phyloP scores from a whole-genome alignment of 1,140 invertebrate genomes.

The Heterodera schachtii region DNA sequence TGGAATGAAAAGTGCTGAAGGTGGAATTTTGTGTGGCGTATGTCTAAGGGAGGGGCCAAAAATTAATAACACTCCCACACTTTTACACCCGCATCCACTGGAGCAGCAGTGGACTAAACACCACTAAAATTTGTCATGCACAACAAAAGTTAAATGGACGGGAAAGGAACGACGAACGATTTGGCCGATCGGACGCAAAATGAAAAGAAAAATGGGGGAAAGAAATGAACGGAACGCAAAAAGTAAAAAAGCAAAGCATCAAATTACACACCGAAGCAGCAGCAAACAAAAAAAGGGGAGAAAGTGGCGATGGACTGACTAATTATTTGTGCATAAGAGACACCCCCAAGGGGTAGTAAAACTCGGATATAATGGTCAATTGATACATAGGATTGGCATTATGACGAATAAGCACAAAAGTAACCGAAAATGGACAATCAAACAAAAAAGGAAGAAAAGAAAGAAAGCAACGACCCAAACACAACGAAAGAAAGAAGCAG shows the following conservation, averaged over 20 bases:
- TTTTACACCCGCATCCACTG: not conserved
- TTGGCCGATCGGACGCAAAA: not conserved
- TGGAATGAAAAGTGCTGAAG: not conserved
- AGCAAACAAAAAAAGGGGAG: conserved; percentile 9
- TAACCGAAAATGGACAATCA: no score
- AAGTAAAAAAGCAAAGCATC: conserved; percentile 12
- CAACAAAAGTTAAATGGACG: not conserved
- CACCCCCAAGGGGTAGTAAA: not conserved
- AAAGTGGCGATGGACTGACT: not conserved
- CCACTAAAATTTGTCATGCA: not conserved
- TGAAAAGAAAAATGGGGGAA: not conserved
- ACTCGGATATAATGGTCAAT: not conserved
- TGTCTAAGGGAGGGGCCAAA: not conserved
- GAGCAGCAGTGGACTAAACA: not conserved
- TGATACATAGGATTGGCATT: not conserved
- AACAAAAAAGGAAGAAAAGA: no score
- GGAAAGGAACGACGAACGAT: not conserved
- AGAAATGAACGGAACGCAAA: not conserved
- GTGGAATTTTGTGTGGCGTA: not conserved
- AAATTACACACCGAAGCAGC: conserved; percentile 15
- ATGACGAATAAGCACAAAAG: no score
- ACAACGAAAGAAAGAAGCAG: not conserved
- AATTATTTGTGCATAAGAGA: not conserved
- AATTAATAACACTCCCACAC: not conserved
- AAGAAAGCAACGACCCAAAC: not conserved